These are phyloP conservation scores for Apis florea DNA, from an alignment of 1,140 invertebrate species.

Conservation along the genomic window DNA sequence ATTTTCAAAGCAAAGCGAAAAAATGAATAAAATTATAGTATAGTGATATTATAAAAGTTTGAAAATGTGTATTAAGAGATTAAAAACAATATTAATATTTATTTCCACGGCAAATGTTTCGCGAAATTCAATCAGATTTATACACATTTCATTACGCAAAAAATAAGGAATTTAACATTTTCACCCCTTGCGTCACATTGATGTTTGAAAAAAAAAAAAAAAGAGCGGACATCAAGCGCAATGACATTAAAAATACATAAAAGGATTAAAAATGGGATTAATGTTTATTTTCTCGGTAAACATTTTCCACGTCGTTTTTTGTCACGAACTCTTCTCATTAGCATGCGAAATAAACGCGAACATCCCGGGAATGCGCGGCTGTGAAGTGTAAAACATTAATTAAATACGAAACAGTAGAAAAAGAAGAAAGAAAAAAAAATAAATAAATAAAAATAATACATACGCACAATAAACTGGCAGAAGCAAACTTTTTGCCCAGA, in stretches of 20 bases:
- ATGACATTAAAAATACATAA: neutral
- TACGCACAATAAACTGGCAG: neutral
- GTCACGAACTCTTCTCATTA: slow-evolving; percentile 29
- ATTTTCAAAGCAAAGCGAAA: no score
- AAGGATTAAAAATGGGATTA: slow-evolving; percentile 23
- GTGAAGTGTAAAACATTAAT: slow-evolving; percentile 20
- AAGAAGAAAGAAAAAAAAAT: neutral
- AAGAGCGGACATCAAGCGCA: neutral
- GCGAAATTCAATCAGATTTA: neutral
- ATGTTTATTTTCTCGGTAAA: neutral
- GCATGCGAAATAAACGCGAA: slow-evolving; percentile 25
- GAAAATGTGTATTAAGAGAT: neutral
- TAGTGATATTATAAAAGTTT: neutral
- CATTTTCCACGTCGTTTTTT: neutral
- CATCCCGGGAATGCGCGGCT: neutral
- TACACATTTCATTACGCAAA: neutral
- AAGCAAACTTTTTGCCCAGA: neutral
- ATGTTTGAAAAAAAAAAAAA: neutral
- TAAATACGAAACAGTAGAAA: slow-evolving; percentile 6
- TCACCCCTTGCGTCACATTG: neutral
- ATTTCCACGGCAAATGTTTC: neutral
- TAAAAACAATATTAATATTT: no score
- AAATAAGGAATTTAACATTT: neutral
- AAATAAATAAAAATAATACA: neutral
- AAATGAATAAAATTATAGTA: no score